Conservation (phyloP, 2,888 invertebrate genomes). For the Arge pagana region DNA sequence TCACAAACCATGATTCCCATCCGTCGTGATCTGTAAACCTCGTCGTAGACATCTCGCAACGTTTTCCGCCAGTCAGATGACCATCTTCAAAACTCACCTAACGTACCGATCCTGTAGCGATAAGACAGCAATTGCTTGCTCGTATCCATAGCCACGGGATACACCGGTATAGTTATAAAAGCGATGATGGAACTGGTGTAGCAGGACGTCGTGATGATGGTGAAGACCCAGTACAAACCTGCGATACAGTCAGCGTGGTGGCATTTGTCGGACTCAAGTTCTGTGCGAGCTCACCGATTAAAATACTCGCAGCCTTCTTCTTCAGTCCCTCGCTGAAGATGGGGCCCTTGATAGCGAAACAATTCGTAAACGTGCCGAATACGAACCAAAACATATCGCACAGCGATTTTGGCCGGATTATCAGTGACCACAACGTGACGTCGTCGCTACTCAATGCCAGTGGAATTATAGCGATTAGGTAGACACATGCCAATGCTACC, state of each 20-base stretch:
- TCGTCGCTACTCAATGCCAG: conserved; percentile 73
- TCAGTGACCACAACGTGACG: conserved; percentile 67
- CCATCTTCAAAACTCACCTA: conserved; percentile 61
- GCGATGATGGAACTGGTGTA: conserved; percentile 86
- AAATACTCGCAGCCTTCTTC: conserved; percentile 71
- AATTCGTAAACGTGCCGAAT: conserved; percentile 83
- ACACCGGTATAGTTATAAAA: conserved; percentile 78
- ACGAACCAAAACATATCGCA: conserved; percentile 89
- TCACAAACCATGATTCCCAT: conserved; percentile 74
- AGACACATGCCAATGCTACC: conserved; percentile 72
- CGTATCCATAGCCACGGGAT: conserved; percentile 75
- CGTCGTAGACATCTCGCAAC: neutral
- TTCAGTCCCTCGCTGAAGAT: conserved; percentile 68
- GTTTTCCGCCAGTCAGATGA: neutral
- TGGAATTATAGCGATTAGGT: conserved; percentile 75
- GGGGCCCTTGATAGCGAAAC: conserved; percentile 63
- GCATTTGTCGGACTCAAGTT: too few species aligned
- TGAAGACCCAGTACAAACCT: conserved; percentile 85
- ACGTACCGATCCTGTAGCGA: conserved; percentile 73
- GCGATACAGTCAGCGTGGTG: too few species aligned
- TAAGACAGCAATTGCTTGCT: conserved; percentile 69
- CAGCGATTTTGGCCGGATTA: conserved; percentile 72
- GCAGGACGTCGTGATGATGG: conserved; percentile 81
- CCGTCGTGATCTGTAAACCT: conserved; percentile 69
- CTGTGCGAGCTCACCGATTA: conserved; percentile 66